A percentile compares a stretch with the other conserved stretches of the same genome.
These are phyloP conservation scores for Agrilus mali DNA, from an alignment of 2,888 invertebrate species.

Conservation along the genomic window DNA sequence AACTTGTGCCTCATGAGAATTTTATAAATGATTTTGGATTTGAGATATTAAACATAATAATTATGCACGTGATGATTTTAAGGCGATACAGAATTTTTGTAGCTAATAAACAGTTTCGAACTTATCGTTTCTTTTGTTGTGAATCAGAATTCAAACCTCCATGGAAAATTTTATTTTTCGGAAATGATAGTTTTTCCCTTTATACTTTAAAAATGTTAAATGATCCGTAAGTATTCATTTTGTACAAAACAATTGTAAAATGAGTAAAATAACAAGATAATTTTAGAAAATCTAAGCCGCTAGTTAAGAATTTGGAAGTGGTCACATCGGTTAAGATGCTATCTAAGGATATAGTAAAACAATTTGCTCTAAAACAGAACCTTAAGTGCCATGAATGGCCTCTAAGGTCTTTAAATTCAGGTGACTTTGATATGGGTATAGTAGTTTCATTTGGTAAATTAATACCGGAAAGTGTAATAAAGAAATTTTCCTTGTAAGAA, in stretches of 20 bases:
- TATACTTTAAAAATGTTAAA: conserved; percentile 57
- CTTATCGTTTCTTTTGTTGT: no score
- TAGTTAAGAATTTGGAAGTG: conserved; percentile 48
- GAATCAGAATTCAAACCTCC: conserved; percentile 23
- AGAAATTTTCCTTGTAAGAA: conserved; percentile 70
- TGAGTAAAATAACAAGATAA: neutral
- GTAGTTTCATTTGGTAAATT: conserved; percentile 91
- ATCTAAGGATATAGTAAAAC: conserved; percentile 49
- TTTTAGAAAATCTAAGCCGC: conserved; percentile 39
- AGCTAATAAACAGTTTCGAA: no score
- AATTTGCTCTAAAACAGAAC: conserved; percentile 51
- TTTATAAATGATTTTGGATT: no score
- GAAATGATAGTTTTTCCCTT: conserved; percentile 71
- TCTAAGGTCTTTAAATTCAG: conserved; percentile 20
- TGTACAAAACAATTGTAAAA: neutral
- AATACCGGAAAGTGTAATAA: conserved; percentile 64
- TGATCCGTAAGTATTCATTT: conserved; percentile 44
- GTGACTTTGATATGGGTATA: conserved; percentile 69
- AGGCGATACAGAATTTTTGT: no score
- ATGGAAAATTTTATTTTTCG: conserved; percentile 70
- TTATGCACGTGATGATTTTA: no score
- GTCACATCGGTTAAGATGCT: conserved; percentile 51
- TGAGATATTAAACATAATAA: no score
- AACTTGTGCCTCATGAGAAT: no score
- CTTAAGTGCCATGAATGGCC: conserved; percentile 58